A percentile compares a stretch with the other conserved stretches of the same genome.
phyloP scores from a whole-genome alignment of 2,888 invertebrate species.

The Magallana nippona region DNA sequence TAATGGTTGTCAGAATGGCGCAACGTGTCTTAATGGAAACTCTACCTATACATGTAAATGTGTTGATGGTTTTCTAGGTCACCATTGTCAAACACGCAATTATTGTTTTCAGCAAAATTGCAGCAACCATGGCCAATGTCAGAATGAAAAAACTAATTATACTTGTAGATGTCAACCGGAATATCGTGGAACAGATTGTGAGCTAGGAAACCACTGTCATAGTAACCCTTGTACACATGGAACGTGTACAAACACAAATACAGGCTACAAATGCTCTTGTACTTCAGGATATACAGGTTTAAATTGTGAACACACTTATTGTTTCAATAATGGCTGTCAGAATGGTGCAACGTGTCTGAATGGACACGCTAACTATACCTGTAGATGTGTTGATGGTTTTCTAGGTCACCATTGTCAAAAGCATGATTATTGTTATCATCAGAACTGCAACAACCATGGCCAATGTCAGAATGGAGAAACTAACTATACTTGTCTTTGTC shows the following conservation, averaged over 20 bases:
- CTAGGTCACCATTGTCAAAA: constrained; percentile 36
- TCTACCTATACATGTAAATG: constrained; percentile 32
- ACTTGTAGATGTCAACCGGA: not conserved
- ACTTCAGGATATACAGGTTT: not conserved
- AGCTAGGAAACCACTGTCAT: not conserved
- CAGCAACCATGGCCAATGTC: too few species aligned
- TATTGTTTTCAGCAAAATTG: not conserved
- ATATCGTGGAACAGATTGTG: not conserved
- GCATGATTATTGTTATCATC: constrained; percentile 25
- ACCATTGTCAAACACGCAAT: constrained; percentile 7
- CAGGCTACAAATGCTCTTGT: not conserved
- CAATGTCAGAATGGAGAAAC: constrained; percentile 34
- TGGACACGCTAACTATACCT: not conserved
- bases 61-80: constrained; percentile 30
- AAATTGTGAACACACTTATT: not conserved
- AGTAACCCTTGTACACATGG: not conserved
- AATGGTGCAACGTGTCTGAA: constrained; percentile 29
- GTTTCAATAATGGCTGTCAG: too few species aligned
- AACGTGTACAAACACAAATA: too few species aligned
- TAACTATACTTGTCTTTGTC: constrained; percentile 40
- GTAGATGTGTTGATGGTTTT: constrained; percentile 37
- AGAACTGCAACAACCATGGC: constrained; percentile 34
- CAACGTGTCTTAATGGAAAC: constrained; percentile 29
- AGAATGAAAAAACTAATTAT: not conserved
- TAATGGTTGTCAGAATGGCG: too few species aligned